These are phyloP conservation scores for Rosalia funebris DNA, from an alignment of 2,888 invertebrate species.

Conservation along the genomic window DNA sequence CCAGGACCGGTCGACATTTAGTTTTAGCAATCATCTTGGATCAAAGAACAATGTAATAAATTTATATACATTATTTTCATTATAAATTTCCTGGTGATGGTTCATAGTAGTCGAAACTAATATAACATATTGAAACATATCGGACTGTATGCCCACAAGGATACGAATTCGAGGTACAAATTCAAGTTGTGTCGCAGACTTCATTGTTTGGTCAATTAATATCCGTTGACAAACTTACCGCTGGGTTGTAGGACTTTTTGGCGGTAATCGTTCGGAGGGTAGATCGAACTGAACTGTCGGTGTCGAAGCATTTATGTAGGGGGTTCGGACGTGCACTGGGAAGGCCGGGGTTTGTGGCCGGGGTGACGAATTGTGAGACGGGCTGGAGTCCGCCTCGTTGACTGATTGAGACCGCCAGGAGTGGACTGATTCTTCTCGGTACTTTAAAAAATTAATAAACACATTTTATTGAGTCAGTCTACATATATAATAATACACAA, in stretches of 20 bases:
- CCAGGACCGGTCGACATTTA: too few relatives aligned
- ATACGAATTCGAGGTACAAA: too few relatives aligned
- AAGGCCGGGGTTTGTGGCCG: slow-evolving; percentile 93
- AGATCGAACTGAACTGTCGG: slow-evolving; percentile 68
- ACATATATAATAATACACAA: too few relatives aligned
- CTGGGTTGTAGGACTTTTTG: slow-evolving; percentile 82
- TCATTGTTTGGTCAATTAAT: too few relatives aligned
- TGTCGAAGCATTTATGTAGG: slow-evolving; percentile 79
- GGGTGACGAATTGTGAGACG: slow-evolving; percentile 63
- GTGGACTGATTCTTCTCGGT: slow-evolving; percentile 73
- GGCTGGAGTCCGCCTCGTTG: slow-evolving; percentile 67
- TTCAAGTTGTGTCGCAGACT: slow-evolving; percentile 13
- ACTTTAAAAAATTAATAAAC: slow-evolving; percentile 56
- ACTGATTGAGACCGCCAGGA: slow-evolving; percentile 73
- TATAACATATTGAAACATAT: too few relatives aligned
- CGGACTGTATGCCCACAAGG: too few relatives aligned
- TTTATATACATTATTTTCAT: too few relatives aligned
- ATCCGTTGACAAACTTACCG: too few relatives aligned
- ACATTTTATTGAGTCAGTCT: neutral
- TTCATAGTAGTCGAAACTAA: too few relatives aligned
- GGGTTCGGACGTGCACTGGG: slow-evolving; percentile 91
- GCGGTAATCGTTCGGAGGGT: slow-evolving; percentile 74
- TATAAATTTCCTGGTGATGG: too few relatives aligned
- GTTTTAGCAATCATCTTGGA: too few relatives aligned
- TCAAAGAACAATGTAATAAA: too few relatives aligned